phyloP scores from a whole-genome alignment of 2,888 invertebrate genomes.

The Coremacera marginata region DNA sequence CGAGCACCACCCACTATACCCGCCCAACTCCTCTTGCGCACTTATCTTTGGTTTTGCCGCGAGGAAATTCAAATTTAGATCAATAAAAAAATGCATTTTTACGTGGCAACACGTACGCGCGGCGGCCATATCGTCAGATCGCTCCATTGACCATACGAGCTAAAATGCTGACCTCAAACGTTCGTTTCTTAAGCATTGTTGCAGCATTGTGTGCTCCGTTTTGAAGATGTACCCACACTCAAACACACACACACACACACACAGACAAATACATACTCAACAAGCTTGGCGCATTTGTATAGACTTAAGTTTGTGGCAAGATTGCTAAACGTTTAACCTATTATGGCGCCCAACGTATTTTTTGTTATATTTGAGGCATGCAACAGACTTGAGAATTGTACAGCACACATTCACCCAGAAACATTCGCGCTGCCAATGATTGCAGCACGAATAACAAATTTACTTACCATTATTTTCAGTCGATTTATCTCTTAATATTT shows the following conservation, averaged over 20 bases:
- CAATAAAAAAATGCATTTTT: slow-evolving; percentile 34
- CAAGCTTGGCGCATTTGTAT: neutral
- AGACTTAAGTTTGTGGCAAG: neutral
- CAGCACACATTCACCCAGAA: neutral
- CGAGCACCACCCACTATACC: neutral
- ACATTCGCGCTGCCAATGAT: slow-evolving; percentile 12
- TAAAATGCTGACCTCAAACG: slow-evolving; percentile 21
- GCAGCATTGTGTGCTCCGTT: neutral
- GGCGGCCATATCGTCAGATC: neutral
- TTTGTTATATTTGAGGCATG: neutral
- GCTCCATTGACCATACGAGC: neutral
- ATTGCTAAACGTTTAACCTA: slow-evolving; percentile 19
- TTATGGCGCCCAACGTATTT: slow-evolving; percentile 30
- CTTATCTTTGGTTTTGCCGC: neutral
- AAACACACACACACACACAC: neutral
- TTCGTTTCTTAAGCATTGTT: neutral
- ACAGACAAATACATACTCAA: neutral
- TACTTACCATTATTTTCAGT: slow-evolving; percentile 27
- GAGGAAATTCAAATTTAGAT: slow-evolving; percentile 23
- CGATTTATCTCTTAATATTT: slow-evolving; percentile 28
- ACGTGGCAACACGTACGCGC: slow-evolving; percentile 26
- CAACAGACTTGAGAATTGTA: neutral
- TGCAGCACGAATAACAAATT: slow-evolving; percentile 37
- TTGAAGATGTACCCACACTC: neutral
- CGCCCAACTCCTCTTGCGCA: neutral